Base-by-base conservation (phyloP, 1,140 invertebrate genomes). In the Diorhabda carinulata region DNA sequence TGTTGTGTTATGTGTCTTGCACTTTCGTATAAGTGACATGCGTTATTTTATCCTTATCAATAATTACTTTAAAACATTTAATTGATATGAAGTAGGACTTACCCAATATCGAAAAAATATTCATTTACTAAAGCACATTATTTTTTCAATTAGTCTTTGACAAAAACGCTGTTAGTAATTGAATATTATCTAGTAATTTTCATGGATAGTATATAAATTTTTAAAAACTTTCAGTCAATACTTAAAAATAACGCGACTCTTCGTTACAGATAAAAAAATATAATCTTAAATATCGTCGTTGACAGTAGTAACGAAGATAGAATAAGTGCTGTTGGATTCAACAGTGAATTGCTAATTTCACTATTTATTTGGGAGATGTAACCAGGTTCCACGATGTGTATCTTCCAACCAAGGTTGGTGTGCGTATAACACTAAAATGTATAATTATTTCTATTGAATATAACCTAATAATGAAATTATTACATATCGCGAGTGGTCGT, bases 401-500 rank as follows among this genome's bases (percentile, higher is more conserved):
- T 97, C 80, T 95, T 96, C 92, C 94, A 96, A 5, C 96, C 96
- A 59, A 98, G 86, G 80, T 95, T 92, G 67, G 90, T 92, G 82
- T 97, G 94, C 4, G 89, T 90, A 81, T 94, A 97, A 82, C 95
- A 97, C 94, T 98, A 83, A 3, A 84, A 77, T 71, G 71, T 6
- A 60, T 3, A 3, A 52, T 25, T 25, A 25, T 25, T 25, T 25
- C 25, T 1, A 25, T 25, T 25, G 25, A 25, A 25, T 25, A 25
- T 25, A 25, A 25, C 25, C 25, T 25, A 25, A 25, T 25, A 25
- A 25, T 25, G 25, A 25, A 25, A 25, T 25, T 25, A 25, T 25
- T 25, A 25, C 1, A 25, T 25, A 25, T 25, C 1, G 25, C 25
- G 25, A 25, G 25, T 25, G 25, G 25, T 25, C 25, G 25, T 1